A percentile compares a stretch with the other conserved stretches of the same genome.
phyloP scores from a whole-genome alignment of 1,140 invertebrate species.

The Andricus grossulariae region DNA sequence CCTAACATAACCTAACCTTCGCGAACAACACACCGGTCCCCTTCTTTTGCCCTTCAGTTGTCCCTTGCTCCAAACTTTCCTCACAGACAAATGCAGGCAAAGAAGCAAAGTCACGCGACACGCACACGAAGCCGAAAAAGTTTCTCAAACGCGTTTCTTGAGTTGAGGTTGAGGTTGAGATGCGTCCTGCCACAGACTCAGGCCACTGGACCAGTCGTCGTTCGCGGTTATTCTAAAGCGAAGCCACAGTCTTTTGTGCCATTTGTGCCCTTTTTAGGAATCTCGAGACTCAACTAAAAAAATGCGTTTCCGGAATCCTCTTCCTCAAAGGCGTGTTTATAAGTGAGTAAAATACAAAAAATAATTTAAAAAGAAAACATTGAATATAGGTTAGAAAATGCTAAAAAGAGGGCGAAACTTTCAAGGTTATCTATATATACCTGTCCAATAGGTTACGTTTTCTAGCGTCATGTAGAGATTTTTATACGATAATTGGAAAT shows the following conservation, averaged over 20 bases:
- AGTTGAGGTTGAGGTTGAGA: not conserved
- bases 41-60: not conserved
- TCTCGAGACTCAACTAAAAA: not conserved
- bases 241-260: not conserved
- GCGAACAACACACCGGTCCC: not conserved
- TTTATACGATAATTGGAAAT: too few species aligned
- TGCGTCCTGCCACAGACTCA: not conserved
- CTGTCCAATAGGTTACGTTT: too few species aligned
- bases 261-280: not conserved
- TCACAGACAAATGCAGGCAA: not conserved
- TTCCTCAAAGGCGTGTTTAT: constrained; percentile 5
- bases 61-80: constrained; percentile 3
- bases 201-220: constrained; percentile 13
- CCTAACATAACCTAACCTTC: constrained; percentile 17
- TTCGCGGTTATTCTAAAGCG: not conserved
- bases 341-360: not conserved
- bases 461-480: too few species aligned
- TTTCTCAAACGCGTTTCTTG: constrained; percentile 19
- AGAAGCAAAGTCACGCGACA: not conserved
- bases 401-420: too few species aligned
- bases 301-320: constrained; percentile 8
- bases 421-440: too few species aligned
- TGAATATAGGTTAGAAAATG: not conserved
- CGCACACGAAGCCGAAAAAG: constrained; percentile 18
- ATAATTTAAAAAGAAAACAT: not conserved